Evolutionary conservation across 1,140 invertebrate species (phyloP).

Genomic region (Diplogasteroides magnus): DNA sequence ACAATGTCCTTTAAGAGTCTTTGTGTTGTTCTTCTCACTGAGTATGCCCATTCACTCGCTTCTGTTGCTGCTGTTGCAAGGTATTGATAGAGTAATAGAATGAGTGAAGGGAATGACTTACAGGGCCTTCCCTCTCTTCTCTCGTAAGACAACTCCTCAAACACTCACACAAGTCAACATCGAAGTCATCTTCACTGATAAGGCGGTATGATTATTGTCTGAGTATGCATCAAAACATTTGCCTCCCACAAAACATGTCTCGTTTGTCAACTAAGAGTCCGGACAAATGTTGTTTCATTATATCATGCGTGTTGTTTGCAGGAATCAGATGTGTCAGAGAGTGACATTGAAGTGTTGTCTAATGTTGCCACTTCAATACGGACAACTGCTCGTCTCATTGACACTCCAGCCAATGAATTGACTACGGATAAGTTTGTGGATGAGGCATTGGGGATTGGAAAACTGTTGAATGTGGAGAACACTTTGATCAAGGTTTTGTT

Average conservation of each 20-base stretch:
- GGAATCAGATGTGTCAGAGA: not conserved
- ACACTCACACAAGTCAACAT: slow-evolving; percentile 11
- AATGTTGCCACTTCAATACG: slow-evolving; percentile 9
- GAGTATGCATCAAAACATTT: not conserved
- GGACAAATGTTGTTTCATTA: not conserved
- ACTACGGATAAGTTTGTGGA: slow-evolving; percentile 45
- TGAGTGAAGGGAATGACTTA: not conserved
- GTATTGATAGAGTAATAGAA: slow-evolving; percentile 30
- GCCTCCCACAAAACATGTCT: not conserved
- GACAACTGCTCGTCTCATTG: slow-evolving; percentile 34
- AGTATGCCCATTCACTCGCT: not conserved
- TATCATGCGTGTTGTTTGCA: not conserved
- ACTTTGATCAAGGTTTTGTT: not conserved
- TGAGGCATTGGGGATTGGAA: slow-evolving; percentile 38
- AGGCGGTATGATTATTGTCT: slow-evolving; percentile 25
- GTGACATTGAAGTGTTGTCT: slow-evolving; percentile 3
- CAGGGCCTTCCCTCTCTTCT: slow-evolving; percentile 40
- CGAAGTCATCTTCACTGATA: slow-evolving; percentile 44
- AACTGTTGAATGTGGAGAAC: slow-evolving; percentile 40
- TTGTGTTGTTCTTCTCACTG: not conserved
- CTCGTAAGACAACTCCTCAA: slow-evolving; percentile 34
- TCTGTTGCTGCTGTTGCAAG: not conserved
- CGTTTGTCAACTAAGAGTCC: not conserved
- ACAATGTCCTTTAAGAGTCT: slow-evolving; percentile 3
- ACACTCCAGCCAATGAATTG: slow-evolving; percentile 43